Evolutionary conservation across 2,888 invertebrate genomes (phyloP), one percentile per base, ranked within the genome.

Genomic region (Callimorpha dominula): DNA sequence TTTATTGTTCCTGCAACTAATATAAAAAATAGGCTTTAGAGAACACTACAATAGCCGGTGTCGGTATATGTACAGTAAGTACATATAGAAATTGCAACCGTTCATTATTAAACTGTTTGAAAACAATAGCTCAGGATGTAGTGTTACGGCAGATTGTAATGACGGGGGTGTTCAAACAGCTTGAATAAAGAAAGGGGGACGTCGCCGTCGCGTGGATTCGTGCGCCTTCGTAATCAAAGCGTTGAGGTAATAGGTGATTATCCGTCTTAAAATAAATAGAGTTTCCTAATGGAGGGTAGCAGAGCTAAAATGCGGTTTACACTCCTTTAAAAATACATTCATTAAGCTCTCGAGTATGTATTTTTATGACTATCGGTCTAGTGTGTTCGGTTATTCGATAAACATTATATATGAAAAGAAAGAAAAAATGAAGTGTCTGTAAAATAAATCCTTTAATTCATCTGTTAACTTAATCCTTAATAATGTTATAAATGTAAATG

Each of bases 61-160:
- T 63, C 71, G 71, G 68, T 49, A 46, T 9, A 75, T 64, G 68
- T 66, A 31, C 31, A 31, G 31, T 31, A 31, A 31, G 31, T 31
- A 31, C 2, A 79, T 71, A 72, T 74, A 71, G 60, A 65, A 75
- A 79, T 82, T 75, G 74, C 68, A 63, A 70, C 66, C 73, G 42
- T 74, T 77, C 72, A 71, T 75, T 78, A 78, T 78, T 72, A 74
- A 63, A 78, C 77, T 67, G 70, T 74, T 70, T 54, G 71, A 70
- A 78, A 80, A 84, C 83, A 83, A 84, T 81, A 63, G 75, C 57
- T 4, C 31, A 57, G 65, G 65, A 74, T 64, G 62, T 49, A 62
- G 65, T 67, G 42, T 62, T 49, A 52, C 15, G 62, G 50, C n/a
- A 69, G 65, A 73, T 68, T 69, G 69, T 73, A 69, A 73, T 72